Evolutionary conservation across 2,888 invertebrate species (phyloP), one percentile per base, ranked within the genome.

Genomic region (Atethmia centrago): DNA sequence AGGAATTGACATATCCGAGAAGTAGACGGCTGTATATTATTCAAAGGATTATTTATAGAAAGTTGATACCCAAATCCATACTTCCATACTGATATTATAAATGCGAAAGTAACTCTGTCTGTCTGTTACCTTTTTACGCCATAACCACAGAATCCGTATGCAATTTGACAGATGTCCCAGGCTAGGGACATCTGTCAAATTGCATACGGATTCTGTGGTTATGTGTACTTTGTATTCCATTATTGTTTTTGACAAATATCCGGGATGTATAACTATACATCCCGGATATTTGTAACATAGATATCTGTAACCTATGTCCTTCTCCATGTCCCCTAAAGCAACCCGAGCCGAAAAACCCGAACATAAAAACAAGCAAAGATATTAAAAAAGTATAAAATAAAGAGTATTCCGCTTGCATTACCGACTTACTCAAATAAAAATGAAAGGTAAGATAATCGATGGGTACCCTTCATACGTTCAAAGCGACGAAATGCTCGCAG

Each of bases 401-500:
- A 62, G 55, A 69, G 12, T 62, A 36, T 82, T 69, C 58, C 64
- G 65, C 77, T 82, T 84, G 71, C 65, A 55, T 84, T 81, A 81
- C 68, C 47, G 45, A 81, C 36, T 80, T 75, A 71, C 58, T 82
- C 75, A 72, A 73, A 69, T 70, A 82, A 74, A 82, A 84, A 78
- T 36, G 61, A 67, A 70, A 69, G 53, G 51, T 49, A 68, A 16
- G 55, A 58, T 74, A 84, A 72, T 80, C 84, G 67, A 86, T 76
- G 82, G 66, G 58, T 64, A 70, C 73, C 78, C 73, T 66, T 71
- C 65, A 77, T 77, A 76, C 76, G 83, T 87, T 88, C 86, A 90
- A 90, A 89, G 89, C 74, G 59, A 77, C 69, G 73, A 77, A 85
- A 84, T 83, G 68, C 79, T 78, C 68, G 59, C 42, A 80, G 74